Percentiles rank a stretch among this genome's conserved stretches.
These are phyloP conservation scores for Clarias batrachus DNA, from an alignment of 2,113 vertebrate genomes.

Conservation along the genomic window DNA sequence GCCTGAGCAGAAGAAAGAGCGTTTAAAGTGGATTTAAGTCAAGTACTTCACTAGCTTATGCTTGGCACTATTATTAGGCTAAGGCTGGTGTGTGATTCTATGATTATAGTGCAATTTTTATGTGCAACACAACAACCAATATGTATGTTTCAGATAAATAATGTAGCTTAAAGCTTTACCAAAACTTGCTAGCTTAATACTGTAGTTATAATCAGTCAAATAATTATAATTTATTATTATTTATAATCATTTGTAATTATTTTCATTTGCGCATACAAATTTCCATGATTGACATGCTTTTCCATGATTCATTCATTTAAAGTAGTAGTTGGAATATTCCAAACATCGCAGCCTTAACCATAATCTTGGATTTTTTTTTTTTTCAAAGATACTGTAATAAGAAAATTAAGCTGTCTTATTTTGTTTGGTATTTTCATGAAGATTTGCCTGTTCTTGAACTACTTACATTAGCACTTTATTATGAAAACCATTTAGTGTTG, in stretches of 20 bases:
- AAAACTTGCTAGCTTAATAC: neutral
- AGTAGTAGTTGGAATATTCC: neutral
- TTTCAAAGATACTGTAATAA: neutral
- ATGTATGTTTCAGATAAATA: neutral
- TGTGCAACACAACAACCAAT: neutral
- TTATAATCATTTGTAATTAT: neutral
- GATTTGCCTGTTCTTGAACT: neutral
- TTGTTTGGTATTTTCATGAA: neutral
- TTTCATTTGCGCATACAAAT: neutral
- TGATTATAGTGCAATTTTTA: neutral
- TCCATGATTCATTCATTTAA: neutral
- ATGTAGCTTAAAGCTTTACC: neutral
- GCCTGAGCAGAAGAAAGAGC: neutral
- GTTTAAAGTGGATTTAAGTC: conserved; percentile 2
- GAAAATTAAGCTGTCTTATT: neutral
- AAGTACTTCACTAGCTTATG: neutral
- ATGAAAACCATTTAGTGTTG: neutral
- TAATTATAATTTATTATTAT: neutral
- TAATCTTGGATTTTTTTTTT: neutral
- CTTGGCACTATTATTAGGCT: neutral
- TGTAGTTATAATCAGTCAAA: neutral
- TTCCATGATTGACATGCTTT: neutral
- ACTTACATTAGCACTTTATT: neutral
- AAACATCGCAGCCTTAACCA: neutral
- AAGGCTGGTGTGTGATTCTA: neutral